A percentile compares a stretch with the other conserved stretches of the same genome.
phyloP scores from a whole-genome alignment of 2,888 invertebrate genomes.

The Eupithecia inturbata region DNA sequence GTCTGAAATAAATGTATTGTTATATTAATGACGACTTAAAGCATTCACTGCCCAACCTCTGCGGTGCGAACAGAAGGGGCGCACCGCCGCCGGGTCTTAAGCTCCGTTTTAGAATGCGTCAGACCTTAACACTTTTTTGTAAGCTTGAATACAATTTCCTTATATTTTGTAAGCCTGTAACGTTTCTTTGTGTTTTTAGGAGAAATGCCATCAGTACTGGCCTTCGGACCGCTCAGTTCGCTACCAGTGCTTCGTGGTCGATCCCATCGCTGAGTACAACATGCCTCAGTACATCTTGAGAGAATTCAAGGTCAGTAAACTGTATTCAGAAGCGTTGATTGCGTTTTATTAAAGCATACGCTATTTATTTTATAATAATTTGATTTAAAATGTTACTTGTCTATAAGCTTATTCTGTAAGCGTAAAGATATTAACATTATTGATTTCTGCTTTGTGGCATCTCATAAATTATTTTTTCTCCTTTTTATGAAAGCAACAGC shows the following conservation, averaged over 20 bases:
- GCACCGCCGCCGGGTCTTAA: neutral
- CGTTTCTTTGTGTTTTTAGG: slow-evolving; percentile 83
- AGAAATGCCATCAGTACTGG: slow-evolving; percentile 99
- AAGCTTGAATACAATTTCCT: too few relatives aligned
- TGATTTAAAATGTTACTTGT: too few relatives aligned
- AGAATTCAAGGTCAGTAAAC: slow-evolving; percentile 92
- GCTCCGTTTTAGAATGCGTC: neutral
- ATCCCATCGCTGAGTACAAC: slow-evolving; percentile 99
- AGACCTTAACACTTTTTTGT: neutral
- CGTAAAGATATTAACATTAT: too few relatives aligned
- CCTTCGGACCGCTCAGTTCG: slow-evolving; percentile 98
- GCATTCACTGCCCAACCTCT: too few relatives aligned
- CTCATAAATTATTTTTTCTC: too few relatives aligned
- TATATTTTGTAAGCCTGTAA: neutral
- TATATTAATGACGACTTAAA: too few relatives aligned
- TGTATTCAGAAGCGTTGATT: neutral
- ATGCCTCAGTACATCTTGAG: slow-evolving; percentile 99
- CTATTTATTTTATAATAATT: too few relatives aligned
- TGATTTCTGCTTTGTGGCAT: too few relatives aligned
- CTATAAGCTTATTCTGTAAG: too few relatives aligned
- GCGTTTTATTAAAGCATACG: neutral
- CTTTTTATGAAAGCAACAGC: too few relatives aligned
- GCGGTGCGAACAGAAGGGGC: too few relatives aligned
- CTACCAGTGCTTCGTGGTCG: slow-evolving; percentile 99
- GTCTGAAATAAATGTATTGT: too few relatives aligned